A percentile compares a stretch with the other conserved stretches of the same genome.
Evolutionary conservation across 2,888 invertebrate species (phyloP).

Genomic region (Patella pellucida): DNA sequence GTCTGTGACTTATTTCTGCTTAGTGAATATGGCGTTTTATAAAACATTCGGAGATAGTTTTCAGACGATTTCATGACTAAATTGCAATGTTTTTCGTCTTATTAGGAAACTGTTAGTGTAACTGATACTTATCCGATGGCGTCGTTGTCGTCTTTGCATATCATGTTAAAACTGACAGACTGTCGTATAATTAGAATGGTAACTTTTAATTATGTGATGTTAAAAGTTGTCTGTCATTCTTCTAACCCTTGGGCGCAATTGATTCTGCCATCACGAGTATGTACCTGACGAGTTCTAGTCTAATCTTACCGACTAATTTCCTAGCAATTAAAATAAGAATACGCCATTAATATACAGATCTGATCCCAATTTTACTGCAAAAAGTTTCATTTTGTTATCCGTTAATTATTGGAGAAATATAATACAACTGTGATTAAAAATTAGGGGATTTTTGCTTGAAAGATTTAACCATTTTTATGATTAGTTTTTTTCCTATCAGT

Average conservation of each 20-base stretch:
- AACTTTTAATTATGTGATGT: constrained; percentile 1
- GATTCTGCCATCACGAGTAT: neutral
- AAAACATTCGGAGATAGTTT: neutral
- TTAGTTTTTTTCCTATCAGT: no score
- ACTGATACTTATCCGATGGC: constrained; percentile 10
- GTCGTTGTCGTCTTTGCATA: constrained; percentile 1
- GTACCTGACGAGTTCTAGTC: neutral
- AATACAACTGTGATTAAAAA: no score
- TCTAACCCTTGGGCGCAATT: constrained; percentile 5
- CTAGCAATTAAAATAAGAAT: neutral
- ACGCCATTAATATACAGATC: no score
- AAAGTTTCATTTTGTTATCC: no score
- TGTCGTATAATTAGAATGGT: constrained; percentile 5
- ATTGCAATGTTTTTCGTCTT: constrained; percentile 2
- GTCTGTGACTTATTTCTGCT: no score
- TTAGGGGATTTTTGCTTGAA: no score
- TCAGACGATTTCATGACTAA: constrained; percentile 10
- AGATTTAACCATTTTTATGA: no score
- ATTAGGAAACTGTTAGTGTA: neutral
- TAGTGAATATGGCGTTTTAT: no score
- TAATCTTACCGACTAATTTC: constrained; percentile 7
- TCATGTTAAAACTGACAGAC: constrained; percentile 9
- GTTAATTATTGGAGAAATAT: no score
- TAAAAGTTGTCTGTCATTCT: neutral
- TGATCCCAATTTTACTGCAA: no score